A percentile compares a stretch with the other conserved stretches of the same genome.
These are phyloP conservation scores for Chiloscyllium plagiosum DNA, from an alignment of 2,113 vertebrate genomes.

Conservation along the genomic window DNA sequence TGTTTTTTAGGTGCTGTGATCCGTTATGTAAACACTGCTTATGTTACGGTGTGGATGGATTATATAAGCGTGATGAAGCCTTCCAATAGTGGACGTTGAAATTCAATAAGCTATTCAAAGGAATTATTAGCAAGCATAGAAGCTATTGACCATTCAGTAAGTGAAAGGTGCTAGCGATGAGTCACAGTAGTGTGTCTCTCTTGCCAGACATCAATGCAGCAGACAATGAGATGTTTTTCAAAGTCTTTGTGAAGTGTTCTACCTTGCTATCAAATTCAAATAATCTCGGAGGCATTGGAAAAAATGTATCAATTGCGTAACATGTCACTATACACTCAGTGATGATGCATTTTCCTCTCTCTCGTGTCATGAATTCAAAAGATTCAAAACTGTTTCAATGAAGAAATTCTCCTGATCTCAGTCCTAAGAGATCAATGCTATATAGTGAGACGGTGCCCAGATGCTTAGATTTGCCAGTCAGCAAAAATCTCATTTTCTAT, in stretches of 20 bases:
- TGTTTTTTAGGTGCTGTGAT: slow-evolving; percentile 18
- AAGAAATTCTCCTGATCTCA: too few species aligned
- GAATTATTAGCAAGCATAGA: slow-evolving; percentile 3
- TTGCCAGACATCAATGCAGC: not conserved
- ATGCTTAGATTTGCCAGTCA: too few species aligned
- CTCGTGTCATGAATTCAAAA: too few species aligned
- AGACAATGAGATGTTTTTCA: not conserved
- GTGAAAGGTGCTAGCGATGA: not conserved
- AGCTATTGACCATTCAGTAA: not conserved
- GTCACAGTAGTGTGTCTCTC: not conserved
- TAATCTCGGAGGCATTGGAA: not conserved
- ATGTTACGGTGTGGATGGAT: not conserved
- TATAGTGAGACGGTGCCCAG: too few species aligned
- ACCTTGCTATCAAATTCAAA: not conserved
- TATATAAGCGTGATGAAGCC: not conserved
- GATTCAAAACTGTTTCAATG: too few species aligned
- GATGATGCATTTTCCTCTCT: too few species aligned
- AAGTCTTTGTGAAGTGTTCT: not conserved
- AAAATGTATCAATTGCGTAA: not conserved
- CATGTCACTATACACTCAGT: not conserved
- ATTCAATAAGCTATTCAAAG: not conserved
- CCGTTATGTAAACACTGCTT: slow-evolving; percentile 24
- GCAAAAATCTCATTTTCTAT: too few species aligned
- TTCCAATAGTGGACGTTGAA: not conserved
- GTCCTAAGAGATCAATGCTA: too few species aligned